These are phyloP conservation scores for Acanthis flammea DNA, from an alignment of 2,797 vertebrate genomes.

Conservation along the genomic window DNA sequence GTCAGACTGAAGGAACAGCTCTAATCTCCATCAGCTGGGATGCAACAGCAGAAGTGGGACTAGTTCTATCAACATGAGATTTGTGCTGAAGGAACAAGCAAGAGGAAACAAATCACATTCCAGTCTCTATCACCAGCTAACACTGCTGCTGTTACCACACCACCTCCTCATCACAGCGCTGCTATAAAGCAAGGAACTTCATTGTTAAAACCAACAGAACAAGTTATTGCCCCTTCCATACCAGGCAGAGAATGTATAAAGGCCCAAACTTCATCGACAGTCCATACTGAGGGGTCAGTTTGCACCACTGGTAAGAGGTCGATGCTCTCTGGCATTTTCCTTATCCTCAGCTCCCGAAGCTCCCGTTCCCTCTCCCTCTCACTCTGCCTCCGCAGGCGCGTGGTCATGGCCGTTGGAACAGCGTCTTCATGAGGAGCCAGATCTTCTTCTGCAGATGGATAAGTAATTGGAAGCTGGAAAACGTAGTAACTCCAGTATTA, in stretches of 20 bases:
- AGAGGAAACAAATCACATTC: conserved; percentile 66
- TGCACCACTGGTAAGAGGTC: conserved; percentile 77
- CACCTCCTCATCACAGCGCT: background rate
- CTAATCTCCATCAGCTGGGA: conserved; percentile 52
- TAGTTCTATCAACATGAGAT: conserved; percentile 59
- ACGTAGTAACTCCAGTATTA: conserved; percentile 74
- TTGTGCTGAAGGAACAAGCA: conserved; percentile 70
- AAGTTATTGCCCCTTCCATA: conserved; percentile 48
- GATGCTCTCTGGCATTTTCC: conserved; percentile 80
- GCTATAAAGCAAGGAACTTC: background rate
- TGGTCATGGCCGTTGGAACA: conserved; percentile 84
- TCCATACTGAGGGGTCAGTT: conserved; percentile 87
- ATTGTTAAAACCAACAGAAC: background rate
- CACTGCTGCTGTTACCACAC: background rate
- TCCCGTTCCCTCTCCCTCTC: conserved; percentile 81
- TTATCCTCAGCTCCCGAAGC: conserved; percentile 78
- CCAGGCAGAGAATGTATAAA: conserved; percentile 94
- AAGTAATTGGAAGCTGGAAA: conserved; percentile 82
- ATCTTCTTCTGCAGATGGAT: conserved; percentile 82
- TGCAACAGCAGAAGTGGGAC: conserved; percentile 59
- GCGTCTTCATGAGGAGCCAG: conserved; percentile 77
- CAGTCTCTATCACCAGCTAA: conserved; percentile 24
- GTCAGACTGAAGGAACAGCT: conserved; percentile 71
- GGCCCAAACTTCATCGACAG: conserved; percentile 91
- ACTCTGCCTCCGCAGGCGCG: conserved; percentile 84